phyloP scores from a whole-genome alignment of 2,113 vertebrate genomes.

The Anser brachyrhynchus region DNA sequence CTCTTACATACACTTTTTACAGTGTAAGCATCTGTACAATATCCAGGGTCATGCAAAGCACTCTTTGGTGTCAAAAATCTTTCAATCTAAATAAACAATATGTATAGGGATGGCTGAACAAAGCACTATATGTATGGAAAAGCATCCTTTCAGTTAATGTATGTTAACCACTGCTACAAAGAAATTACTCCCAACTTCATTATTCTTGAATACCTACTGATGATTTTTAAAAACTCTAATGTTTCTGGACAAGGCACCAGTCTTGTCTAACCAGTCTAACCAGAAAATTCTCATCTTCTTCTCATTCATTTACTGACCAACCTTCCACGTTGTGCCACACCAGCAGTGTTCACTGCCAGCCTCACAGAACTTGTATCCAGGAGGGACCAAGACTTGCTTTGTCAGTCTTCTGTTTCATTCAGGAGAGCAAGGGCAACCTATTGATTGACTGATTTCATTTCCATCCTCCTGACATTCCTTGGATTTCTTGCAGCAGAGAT shows the following conservation, averaged over 20 bases:
- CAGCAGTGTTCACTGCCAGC: neutral
- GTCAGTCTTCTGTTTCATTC: neutral
- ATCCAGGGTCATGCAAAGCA: neutral
- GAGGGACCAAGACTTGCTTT: neutral
- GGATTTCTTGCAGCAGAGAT: slow-evolving; percentile 6
- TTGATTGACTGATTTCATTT: neutral
- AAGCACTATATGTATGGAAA: neutral
- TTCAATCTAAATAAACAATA: neutral
- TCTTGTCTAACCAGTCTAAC: neutral
- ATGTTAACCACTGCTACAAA: neutral
- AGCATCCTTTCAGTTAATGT: neutral
- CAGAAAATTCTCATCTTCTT: neutral
- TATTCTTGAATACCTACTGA: neutral
- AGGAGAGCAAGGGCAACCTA: neutral
- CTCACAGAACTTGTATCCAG: neutral
- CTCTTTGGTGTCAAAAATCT: neutral
- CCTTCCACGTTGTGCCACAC: neutral
- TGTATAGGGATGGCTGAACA: neutral
- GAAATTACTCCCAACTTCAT: neutral
- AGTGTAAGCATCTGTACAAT: neutral
- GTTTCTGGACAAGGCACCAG: neutral
- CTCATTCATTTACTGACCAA: neutral
- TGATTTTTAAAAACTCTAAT: neutral
- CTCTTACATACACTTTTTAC: neutral
- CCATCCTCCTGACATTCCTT: slow-evolving; percentile 1